A percentile compares a stretch with the other conserved stretches of the same genome.
Evolutionary conservation across 2,888 invertebrate genomes (phyloP).

Genomic region (Keiferia lycopersicella): DNA sequence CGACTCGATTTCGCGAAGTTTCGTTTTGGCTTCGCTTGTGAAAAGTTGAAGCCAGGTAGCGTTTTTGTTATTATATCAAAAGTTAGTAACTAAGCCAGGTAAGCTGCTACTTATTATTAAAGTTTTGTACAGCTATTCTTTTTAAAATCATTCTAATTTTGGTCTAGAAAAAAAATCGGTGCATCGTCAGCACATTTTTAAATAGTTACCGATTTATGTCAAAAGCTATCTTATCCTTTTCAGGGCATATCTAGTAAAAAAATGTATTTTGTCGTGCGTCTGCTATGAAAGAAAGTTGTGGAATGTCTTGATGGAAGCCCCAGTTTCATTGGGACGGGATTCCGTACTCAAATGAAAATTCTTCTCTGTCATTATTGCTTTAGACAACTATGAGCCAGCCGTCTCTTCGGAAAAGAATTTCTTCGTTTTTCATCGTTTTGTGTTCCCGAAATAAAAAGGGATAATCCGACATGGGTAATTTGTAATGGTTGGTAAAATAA

Average conservation of each 20-base stretch:
- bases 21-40: not conserved
- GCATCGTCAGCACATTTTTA: too few species aligned
- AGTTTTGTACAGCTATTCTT: too few species aligned
- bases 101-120: too few species aligned
- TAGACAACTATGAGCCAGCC: slow-evolving; percentile 50
- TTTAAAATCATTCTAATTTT: too few species aligned
- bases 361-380: slow-evolving; percentile 69
- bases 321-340: slow-evolving; percentile 52
- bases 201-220: too few species aligned
- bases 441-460: not conserved
- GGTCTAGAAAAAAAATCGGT: too few species aligned
- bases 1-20: slow-evolving; percentile 18
- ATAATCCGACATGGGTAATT: not conserved
- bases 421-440: slow-evolving; percentile 7
- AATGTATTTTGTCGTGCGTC: slow-evolving; percentile 47
- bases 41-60: not conserved
- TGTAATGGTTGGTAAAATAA: not conserved
- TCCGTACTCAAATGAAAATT: slow-evolving; percentile 72
- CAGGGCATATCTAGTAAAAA: too few species aligned
- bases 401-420: slow-evolving; percentile 28
- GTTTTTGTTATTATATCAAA: slow-evolving; percentile 9
- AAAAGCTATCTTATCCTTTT: too few species aligned
- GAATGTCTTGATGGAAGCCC: slow-evolving; percentile 66
- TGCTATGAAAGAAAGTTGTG: slow-evolving; percentile 62
- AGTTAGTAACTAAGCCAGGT: not conserved